phyloP scores from a whole-genome alignment of 2,797 vertebrate genomes.

The Diglossa cyanea region DNA sequence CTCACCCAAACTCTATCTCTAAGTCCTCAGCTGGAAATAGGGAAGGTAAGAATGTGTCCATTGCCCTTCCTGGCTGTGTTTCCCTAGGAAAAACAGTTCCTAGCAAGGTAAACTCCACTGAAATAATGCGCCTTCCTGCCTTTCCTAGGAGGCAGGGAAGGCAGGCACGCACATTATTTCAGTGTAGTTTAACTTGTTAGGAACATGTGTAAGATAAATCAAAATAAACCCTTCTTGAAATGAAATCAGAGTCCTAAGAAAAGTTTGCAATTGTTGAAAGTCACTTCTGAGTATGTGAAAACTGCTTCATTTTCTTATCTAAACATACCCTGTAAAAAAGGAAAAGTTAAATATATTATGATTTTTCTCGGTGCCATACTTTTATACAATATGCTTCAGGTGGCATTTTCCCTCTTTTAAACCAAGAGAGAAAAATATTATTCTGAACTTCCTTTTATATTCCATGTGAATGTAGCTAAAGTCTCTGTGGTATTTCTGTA shows the following conservation, averaged over 20 bases:
- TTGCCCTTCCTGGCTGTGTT: not conserved
- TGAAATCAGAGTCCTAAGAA: not conserved
- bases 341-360: not conserved
- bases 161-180: not conserved
- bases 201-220: conserved; percentile 6
- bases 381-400: not conserved
- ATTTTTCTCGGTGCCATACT: not conserved
- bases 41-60: not conserved
- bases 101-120: too few species aligned
- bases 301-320: not conserved
- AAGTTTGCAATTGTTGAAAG: not conserved
- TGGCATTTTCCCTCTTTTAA: not conserved
- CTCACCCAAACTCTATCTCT: not conserved
- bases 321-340: not conserved
- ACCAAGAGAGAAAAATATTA: not conserved
- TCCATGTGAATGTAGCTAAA: not conserved
- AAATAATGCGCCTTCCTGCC: too few species aligned
- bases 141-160: not conserved
- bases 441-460: not conserved
- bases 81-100: not conserved
- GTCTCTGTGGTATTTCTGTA: not conserved
- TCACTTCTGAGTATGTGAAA: not conserved
- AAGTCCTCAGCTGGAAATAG: not conserved
- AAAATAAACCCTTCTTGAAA: not conserved
- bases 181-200: not conserved